Evolutionary conservation across 2,113 vertebrate species (phyloP).

Genomic region (Tragelaphus buxtoni): DNA sequence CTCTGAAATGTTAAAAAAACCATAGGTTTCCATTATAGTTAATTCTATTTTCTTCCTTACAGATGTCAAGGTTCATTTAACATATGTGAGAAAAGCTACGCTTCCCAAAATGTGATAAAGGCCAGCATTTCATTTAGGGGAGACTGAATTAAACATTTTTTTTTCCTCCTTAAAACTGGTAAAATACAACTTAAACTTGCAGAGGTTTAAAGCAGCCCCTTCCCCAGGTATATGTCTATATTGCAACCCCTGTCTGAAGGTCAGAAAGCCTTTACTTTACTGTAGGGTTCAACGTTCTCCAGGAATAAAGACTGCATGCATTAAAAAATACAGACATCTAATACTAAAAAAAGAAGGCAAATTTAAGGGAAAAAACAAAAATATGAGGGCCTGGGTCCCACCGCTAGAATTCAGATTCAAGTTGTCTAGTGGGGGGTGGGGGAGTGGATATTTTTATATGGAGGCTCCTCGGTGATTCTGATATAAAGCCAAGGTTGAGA

Average conservation of each 20-base stretch:
- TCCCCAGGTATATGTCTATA: neutral
- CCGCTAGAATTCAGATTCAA: slow-evolving; percentile 8
- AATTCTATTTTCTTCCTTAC: slow-evolving; percentile 4
- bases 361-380: neutral
- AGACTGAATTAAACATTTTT: neutral
- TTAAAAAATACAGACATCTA: neutral
- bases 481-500: neutral
- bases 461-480: neutral
- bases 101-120: neutral
- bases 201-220: neutral
- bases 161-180: neutral
- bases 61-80: neutral
- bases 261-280: neutral
- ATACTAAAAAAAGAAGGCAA: neutral
- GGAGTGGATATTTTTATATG: neutral
- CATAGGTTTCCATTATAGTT: neutral
- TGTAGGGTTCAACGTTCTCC: neutral
- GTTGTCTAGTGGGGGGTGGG: neutral
- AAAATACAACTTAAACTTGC: neutral
- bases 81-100: neutral
- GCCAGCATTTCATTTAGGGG: neutral
- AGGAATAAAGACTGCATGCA: neutral
- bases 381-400: neutral
- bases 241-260: neutral
- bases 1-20: neutral